These are phyloP conservation scores for Tetragonisca angustula DNA, from an alignment of 2,888 invertebrate species.

Conservation along the genomic window DNA sequence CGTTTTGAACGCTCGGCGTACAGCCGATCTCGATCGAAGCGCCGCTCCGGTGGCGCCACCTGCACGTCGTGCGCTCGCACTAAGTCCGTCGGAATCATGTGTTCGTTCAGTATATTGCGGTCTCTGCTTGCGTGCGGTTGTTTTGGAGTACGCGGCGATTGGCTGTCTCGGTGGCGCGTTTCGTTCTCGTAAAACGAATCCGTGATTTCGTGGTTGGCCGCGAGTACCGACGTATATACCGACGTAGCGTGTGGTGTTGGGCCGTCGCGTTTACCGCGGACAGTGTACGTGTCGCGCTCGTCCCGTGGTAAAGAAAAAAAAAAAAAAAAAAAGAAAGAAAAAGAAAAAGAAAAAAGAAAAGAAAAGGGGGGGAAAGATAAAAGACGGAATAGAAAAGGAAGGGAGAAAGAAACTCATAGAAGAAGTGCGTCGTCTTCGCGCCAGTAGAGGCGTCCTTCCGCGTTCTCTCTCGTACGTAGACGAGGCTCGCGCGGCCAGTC, in stretches of 20 bases:
- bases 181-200: constrained; percentile 25
- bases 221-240: not conserved
- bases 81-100: constrained; percentile 73
- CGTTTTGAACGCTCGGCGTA: constrained; percentile 7
- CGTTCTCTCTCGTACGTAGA: constrained; percentile 50
- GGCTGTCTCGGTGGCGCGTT: constrained; percentile 48
- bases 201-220: constrained; percentile 14
- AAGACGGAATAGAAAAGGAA: not conserved
- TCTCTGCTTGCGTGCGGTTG: constrained; percentile 72
- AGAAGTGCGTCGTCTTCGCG: constrained; percentile 59
- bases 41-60: constrained; percentile 69
- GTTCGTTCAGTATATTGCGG: constrained; percentile 77
- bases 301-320: not conserved
- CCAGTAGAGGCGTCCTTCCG: constrained; percentile 63
- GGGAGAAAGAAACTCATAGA: constrained; percentile 35
- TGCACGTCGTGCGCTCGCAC: constrained; percentile 61
- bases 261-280: constrained; percentile 8
- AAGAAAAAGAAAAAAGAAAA: too few species aligned
- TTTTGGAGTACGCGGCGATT: constrained; percentile 13
- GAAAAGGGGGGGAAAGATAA: too few species aligned
- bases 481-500: constrained; percentile 11
- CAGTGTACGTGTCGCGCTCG: constrained; percentile 16
- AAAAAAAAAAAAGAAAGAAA: not conserved
- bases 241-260: constrained; percentile 1
- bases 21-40: constrained; percentile 57